These are phyloP conservation scores for Aphodius granarius DNA, from an alignment of 2,888 invertebrate genomes.

Conservation along the genomic window DNA sequence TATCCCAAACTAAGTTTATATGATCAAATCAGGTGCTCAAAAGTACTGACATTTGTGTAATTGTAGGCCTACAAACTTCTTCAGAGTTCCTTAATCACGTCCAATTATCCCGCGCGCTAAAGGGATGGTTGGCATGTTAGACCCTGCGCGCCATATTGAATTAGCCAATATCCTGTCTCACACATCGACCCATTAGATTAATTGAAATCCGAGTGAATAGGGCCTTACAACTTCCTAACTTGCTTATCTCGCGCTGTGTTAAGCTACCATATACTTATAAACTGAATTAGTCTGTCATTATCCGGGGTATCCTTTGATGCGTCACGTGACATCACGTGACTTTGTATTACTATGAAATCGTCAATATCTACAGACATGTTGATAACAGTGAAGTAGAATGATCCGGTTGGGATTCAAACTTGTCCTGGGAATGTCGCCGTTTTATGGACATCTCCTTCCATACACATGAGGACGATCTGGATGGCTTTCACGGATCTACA, in stretches of 20 bases:
- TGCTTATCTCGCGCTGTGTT: background rate
- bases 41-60: no score
- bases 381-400: background rate
- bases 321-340: background rate
- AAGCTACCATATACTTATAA: no score
- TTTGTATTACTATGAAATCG: background rate
- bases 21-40: no score
- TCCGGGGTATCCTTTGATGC: background rate
- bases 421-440: background rate
- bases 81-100: background rate
- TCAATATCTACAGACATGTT: background rate
- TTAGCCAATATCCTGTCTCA: background rate
- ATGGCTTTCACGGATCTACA: slow-evolving; percentile 66
- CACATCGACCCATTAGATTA: background rate
- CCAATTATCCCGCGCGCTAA: background rate
- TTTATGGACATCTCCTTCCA: background rate
- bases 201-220: background rate
- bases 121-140: background rate
- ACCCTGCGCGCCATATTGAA: background rate
- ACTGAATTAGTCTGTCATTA: background rate
- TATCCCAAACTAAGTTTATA: no score
- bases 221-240: background rate
- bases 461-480: slow-evolving; percentile 51
- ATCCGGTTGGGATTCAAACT: background rate
- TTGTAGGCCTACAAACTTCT: no score